phyloP scores from a whole-genome alignment of 1,140 invertebrate genomes.

The Druon quercuslanigerum region DNA sequence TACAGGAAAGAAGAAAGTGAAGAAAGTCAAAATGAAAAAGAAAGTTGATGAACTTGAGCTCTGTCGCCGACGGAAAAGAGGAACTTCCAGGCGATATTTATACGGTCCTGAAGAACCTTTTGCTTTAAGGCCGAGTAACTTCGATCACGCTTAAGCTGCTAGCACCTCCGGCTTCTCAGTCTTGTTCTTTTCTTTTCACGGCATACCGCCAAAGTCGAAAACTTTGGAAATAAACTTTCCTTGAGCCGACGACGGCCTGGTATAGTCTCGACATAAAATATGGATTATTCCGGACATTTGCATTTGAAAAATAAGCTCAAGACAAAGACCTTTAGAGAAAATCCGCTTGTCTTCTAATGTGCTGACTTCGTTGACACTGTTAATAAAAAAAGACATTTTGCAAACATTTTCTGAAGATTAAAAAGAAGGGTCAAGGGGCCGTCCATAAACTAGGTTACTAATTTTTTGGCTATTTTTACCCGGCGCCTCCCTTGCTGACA shows the following conservation, averaged over 20 bases:
- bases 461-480: no score
- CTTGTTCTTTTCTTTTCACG: constrained; percentile 42
- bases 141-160: constrained; percentile 48
- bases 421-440: no score
- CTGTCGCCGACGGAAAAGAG: constrained; percentile 10
- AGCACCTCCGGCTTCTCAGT: constrained; percentile 48
- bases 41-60: constrained; percentile 23
- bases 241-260: constrained; percentile 55
- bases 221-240: constrained; percentile 68
- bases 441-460: no score
- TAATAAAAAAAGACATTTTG: neutral
- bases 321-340: constrained; percentile 20
- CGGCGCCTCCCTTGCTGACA: no score
- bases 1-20: neutral
- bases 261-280: constrained; percentile 72
- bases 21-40: constrained; percentile 15
- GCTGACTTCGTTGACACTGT: constrained; percentile 16
- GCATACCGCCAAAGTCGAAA: constrained; percentile 51
- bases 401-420: neutral
- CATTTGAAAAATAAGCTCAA: constrained; percentile 71
- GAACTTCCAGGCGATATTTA: constrained; percentile 37
- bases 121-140: constrained; percentile 49
- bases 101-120: constrained; percentile 45
- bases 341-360: constrained; percentile 17
- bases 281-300: constrained; percentile 74